phyloP scores from a whole-genome alignment of 2,888 invertebrate species.

The Agonopterix alstromeriana region DNA sequence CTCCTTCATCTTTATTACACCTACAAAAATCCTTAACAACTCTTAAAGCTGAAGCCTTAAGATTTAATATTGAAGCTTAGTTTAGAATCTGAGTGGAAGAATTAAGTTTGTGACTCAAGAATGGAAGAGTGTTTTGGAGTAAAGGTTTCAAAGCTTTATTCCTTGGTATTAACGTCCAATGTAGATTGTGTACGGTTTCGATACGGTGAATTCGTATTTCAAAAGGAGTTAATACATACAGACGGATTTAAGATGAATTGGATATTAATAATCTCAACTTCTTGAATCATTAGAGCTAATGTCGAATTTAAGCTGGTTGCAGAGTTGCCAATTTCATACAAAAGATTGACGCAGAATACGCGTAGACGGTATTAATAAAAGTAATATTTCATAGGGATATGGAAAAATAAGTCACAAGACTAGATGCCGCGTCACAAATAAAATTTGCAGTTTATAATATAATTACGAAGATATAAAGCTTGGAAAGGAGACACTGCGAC shows the following conservation, averaged over 20 bases:
- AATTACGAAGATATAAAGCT: too few species aligned
- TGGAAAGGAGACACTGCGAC: too few species aligned
- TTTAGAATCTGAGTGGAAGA: conserved; percentile 12
- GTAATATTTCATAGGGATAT: too few species aligned
- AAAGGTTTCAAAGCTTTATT: conserved; percentile 7
- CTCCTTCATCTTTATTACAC: conserved; percentile 3
- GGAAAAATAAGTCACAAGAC: too few species aligned
- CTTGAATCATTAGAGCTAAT: too few species aligned
- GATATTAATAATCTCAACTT: too few species aligned
- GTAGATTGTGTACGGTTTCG: conserved; percentile 1
- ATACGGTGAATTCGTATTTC: conserved; percentile 18
- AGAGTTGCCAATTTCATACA: too few species aligned
- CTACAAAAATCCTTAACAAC: neutral
- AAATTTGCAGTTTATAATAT: too few species aligned
- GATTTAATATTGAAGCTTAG: conserved; percentile 10
- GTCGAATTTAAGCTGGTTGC: too few species aligned
- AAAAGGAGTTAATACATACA: conserved; percentile 15
- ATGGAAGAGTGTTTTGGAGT: conserved; percentile 1
- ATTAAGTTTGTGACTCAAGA: conserved; percentile 14
- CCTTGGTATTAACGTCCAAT: conserved; percentile 3
- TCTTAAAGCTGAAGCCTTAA: conserved; percentile 6
- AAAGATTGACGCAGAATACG: too few species aligned
- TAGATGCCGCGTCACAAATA: too few species aligned
- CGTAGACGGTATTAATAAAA: too few species aligned
- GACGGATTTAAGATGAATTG: neutral